These are phyloP conservation scores for Brenthis daphne DNA, from an alignment of 2,888 invertebrate species.

Conservation along the genomic window DNA sequence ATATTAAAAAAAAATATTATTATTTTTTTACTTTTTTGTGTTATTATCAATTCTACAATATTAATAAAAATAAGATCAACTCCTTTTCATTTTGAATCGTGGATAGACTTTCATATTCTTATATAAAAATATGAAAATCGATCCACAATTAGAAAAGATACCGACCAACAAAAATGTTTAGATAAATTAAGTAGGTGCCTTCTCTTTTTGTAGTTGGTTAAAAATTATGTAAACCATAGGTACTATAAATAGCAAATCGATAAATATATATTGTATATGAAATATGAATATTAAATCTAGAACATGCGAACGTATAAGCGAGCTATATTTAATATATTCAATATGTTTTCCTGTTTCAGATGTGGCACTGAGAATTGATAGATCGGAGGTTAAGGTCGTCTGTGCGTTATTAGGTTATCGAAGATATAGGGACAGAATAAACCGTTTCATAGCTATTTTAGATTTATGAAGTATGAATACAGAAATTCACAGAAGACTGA, in stretches of 20 bases:
- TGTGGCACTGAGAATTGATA: constrained; percentile 18
- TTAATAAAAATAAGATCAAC: too few relatives aligned
- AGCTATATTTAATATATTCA: constrained; percentile 11
- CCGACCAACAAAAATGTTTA: not conserved
- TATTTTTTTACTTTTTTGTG: too few relatives aligned
- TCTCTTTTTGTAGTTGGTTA: not conserved
- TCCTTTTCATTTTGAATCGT: too few relatives aligned
- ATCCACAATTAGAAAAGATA: too few relatives aligned
- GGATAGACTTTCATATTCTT: too few relatives aligned
- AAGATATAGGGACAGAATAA: not conserved
- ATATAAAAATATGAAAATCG: too few relatives aligned
- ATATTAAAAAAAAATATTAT: too few relatives aligned
- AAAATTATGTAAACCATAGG: too few relatives aligned
- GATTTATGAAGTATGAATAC: not conserved
- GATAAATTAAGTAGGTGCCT: not conserved
- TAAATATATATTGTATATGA: not conserved
- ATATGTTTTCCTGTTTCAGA: constrained; percentile 20
- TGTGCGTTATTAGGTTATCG: constrained; percentile 32
- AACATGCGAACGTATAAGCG: not conserved
- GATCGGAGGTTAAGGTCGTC: constrained; percentile 30
- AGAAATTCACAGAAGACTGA: too few relatives aligned
- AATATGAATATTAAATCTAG: not conserved
- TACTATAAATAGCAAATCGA: too few relatives aligned
- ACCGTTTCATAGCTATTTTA: too few relatives aligned
- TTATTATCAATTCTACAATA: too few relatives aligned